phyloP scores from a whole-genome alignment of 2,888 invertebrate genomes.

The Nomada fucata region DNA sequence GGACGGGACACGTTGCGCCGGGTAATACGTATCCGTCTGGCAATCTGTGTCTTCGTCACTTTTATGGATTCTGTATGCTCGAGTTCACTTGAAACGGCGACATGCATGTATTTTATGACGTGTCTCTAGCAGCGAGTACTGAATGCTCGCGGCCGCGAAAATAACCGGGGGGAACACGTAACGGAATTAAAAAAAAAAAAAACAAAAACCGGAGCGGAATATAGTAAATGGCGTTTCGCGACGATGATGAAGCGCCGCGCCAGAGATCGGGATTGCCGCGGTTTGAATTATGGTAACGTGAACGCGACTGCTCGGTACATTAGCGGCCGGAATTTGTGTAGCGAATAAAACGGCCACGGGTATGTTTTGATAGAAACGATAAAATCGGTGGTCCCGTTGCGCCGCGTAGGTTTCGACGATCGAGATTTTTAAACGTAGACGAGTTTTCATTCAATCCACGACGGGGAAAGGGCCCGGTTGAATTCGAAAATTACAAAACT shows the following conservation, averaged over 20 bases:
- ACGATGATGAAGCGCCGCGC: conserved; percentile 47
- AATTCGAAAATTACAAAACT: too few species aligned
- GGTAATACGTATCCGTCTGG: conserved; percentile 48
- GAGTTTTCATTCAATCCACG: too few species aligned
- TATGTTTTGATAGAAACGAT: background rate
- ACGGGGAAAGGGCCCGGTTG: too few species aligned
- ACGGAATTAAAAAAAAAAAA: conserved; percentile 46
- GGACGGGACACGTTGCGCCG: conserved; percentile 31
- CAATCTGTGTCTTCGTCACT: conserved; percentile 60
- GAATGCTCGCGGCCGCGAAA: conserved; percentile 44
- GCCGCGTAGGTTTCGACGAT: background rate
- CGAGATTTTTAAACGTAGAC: background rate
- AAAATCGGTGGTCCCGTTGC: background rate
- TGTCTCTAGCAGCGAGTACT: conserved; percentile 50
- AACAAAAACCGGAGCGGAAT: conserved; percentile 24
- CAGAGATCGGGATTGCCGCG: conserved; percentile 51
- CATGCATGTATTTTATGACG: conserved; percentile 61
- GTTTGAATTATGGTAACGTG: conserved; percentile 57
- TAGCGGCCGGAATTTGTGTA: background rate
- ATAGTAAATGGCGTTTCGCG: conserved; percentile 43
- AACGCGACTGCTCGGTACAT: conserved; percentile 27
- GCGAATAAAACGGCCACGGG: background rate
- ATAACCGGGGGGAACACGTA: conserved; percentile 53
- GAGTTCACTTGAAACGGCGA: conserved; percentile 58
- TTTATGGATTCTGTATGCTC: conserved; percentile 55